These are phyloP conservation scores for Lithophane ornitopus DNA, from an alignment of 2,888 invertebrate species.

Conservation along the genomic window DNA sequence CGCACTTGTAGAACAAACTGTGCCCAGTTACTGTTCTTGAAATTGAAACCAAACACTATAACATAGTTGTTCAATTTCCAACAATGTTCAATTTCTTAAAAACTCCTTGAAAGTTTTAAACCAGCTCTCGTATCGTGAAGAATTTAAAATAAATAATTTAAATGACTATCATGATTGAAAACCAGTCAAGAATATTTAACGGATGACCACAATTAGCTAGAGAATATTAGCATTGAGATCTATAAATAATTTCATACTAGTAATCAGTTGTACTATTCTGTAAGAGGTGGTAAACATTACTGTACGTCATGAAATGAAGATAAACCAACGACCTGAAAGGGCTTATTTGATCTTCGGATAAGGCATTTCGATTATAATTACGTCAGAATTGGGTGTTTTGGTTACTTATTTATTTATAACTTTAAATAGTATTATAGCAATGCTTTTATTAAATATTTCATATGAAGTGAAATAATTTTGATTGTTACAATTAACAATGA, in stretches of 20 bases:
- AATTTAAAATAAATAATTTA: neutral
- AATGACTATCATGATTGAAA: neutral
- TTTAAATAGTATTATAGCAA: no score
- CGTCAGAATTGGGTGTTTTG: constrained; percentile 14
- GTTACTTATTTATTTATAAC: constrained; percentile 9
- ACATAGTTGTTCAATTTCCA: no score
- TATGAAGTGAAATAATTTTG: no score
- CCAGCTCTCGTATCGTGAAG: neutral
- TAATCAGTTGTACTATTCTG: constrained; percentile 13
- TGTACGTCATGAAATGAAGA: constrained; percentile 16
- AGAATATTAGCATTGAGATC: constrained; percentile 7
- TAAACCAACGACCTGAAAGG: constrained; percentile 34
- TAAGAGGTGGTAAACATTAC: constrained; percentile 8
- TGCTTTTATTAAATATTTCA: neutral
- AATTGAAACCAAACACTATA: constrained; percentile 5
- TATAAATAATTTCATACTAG: constrained; percentile 23
- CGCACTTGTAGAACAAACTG: constrained; percentile 10
- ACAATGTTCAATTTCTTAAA: neutral
- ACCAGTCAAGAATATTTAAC: neutral
- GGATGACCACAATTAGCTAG: neutral
- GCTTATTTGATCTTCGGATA: constrained; percentile 47
- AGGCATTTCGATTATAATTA: constrained; percentile 27
- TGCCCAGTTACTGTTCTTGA: neutral
- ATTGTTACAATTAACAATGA: neutral
- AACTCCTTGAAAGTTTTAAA: constrained; percentile 5